These are phyloP conservation scores for Ceratotherium simum DNA, from an alignment of 2,113 vertebrate genomes.

Conservation along the genomic window DNA sequence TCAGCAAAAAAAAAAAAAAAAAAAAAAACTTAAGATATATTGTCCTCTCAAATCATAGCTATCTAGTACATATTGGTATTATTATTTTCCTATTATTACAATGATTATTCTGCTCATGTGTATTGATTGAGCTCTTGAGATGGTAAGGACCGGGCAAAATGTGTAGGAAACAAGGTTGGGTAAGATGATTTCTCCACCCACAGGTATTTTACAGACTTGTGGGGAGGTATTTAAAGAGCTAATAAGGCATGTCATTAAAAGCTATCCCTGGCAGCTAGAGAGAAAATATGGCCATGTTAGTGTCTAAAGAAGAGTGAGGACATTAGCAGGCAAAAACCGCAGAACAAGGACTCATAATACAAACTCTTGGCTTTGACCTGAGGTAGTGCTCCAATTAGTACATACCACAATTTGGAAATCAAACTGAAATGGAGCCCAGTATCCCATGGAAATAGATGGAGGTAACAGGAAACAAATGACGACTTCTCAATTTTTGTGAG, in stretches of 20 bases:
- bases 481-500: not conserved
- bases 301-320: not conserved
- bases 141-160: not conserved
- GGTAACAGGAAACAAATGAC: not conserved
- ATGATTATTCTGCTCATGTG: not conserved
- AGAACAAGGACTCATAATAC: not conserved
- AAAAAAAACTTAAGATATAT: too few species aligned
- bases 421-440: not conserved
- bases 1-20: too few species aligned
- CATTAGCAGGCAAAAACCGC: not conserved
- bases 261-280: not conserved
- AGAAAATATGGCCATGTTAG: not conserved
- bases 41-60: not conserved
- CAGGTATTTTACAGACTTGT: not conserved
- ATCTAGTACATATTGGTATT: not conserved
- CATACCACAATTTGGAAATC: not conserved
- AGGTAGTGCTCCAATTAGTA: not conserved
- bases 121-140: not conserved
- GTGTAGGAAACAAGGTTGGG: not conserved
- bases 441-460: not conserved
- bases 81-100: not conserved
- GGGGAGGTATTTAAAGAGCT: not conserved
- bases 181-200: not conserved
- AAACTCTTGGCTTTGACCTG: not conserved
- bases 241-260: not conserved